Evolutionary conservation across 2,113 vertebrate species (phyloP), one percentile per base, ranked within the genome.

Genomic region (Paradisaea rubra): DNA sequence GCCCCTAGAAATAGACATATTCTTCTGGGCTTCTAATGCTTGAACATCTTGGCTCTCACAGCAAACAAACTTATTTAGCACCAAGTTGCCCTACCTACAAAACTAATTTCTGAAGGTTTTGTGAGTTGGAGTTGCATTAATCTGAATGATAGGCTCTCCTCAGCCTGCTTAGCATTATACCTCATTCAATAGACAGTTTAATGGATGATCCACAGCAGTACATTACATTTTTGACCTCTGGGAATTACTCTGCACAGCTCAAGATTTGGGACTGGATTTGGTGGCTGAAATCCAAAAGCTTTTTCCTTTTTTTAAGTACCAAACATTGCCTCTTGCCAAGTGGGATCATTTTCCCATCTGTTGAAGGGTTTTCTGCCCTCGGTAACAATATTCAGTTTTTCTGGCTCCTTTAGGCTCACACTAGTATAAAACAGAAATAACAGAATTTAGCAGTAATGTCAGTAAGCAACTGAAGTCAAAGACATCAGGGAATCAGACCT

Each of bases 101-200:
- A 90, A 95, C 28, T 3, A 21, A 64, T 88, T 88, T 96, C 77
- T 85, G 76, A 92, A 86, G 15, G 30, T 86, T 89, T 94, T 92
- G 87, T 95, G 91, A 92, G 84, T 88, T 92, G 81, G 53, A 91
- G 65, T 78, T 95, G 76, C 79, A 92, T 93, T 91, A 94, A 84
- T 81, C 80, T 95, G 91, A 95, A 93, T 74, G 85, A 89, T 94
- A 90, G 77, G 65, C 54, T 96, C 81, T 88, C 81, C 89, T 97
- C 89, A 91, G 93, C 91, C 96, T 97, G 97, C 89, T 97, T 97
- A 97, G 89, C 93, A 88, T 97, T 97, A 97, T 92, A 97, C 86
- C 81, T 96, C 88, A 85, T 97, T 97, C 95, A 97, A 95, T 70
- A 96, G 97, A 97, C 96, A 97, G 96, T 95, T 97, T 97, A 97